Conservation (phyloP, 2,797 vertebrate genomes). For the Taenioides sp. region DNA sequence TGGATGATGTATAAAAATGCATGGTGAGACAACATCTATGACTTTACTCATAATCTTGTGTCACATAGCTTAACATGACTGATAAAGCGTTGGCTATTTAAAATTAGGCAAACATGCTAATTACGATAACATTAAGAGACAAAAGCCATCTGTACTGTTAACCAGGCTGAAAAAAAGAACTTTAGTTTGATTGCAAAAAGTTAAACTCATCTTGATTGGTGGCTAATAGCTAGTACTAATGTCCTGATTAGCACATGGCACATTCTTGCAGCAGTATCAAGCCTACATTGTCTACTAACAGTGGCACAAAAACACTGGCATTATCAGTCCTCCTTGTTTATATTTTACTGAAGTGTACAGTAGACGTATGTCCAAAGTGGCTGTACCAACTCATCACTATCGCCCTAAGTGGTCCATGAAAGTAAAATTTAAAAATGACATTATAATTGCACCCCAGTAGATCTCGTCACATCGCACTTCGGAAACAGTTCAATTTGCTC, state of each 20-base stretch:
- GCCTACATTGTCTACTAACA: not conserved
- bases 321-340: not conserved
- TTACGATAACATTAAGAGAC: not conserved
- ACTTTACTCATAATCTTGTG: not conserved
- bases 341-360: not conserved
- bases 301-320: not conserved
- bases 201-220: not conserved
- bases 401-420: not conserved
- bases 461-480: constrained; percentile 36
- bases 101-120: not conserved
- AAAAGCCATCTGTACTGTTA: not conserved
- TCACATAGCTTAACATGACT: not conserved
- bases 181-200: not conserved
- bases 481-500: constrained; percentile 33
- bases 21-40: not conserved
- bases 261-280: not conserved
- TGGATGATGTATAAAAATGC: not conserved
- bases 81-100: not conserved
- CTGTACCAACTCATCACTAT: not conserved
- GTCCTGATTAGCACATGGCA: not conserved
- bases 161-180: not conserved
- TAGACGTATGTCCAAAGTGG: not conserved
- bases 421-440: constrained; percentile 7
- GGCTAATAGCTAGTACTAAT: not conserved
- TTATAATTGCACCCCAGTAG: constrained; percentile 10